phyloP scores from a whole-genome alignment of 2,797 vertebrate genomes.

The Falco berigora region DNA sequence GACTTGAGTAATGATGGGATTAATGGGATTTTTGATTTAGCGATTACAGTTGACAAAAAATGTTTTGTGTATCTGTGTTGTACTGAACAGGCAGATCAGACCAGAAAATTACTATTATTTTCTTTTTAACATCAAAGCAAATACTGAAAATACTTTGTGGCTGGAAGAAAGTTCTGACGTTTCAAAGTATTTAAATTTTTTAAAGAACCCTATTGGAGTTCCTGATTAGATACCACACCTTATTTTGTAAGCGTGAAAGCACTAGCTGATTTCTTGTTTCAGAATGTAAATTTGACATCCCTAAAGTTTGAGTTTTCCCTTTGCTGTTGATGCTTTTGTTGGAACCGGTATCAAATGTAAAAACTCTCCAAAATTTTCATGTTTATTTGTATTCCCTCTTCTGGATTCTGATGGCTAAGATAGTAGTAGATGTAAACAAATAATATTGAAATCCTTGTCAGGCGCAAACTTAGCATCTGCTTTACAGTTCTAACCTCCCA shows the following conservation, averaged over 20 bases:
- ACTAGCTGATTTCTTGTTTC: neutral
- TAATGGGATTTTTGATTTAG: constrained; percentile 38
- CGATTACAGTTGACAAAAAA: constrained; percentile 20
- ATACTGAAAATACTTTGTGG: neutral
- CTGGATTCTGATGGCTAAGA: neutral
- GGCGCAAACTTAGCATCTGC: constrained; percentile 13
- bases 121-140: neutral
- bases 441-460: neutral
- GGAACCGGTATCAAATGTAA: neutral
- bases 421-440: neutral
- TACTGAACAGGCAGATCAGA: constrained; percentile 11
- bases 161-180: neutral
- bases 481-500: neutral
- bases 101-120: neutral
- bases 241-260: neutral
- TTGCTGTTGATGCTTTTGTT: neutral
- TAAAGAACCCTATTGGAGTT: neutral
- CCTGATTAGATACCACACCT: neutral
- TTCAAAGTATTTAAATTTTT: neutral
- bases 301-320: neutral
- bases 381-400: neutral
- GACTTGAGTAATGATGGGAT: constrained; percentile 29
- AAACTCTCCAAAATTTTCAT: neutral
- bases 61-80: neutral
- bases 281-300: neutral